Conservation (phyloP, 2,797 vertebrate species). For the Arctocebus calabarensis region DNA sequence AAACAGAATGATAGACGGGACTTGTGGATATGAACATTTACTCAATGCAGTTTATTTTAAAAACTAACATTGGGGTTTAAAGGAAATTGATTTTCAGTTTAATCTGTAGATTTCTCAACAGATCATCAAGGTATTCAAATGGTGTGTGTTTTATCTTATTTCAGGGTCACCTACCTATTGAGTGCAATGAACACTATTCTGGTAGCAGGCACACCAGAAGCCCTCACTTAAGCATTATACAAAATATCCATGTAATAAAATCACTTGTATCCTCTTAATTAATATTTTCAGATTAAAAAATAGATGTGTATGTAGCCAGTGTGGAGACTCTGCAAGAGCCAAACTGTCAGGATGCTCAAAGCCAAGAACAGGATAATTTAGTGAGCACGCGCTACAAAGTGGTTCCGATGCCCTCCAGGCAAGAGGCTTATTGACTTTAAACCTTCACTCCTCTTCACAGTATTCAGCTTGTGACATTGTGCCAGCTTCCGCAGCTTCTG, state of each 20-base stretch:
- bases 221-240: background rate
- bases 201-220: background rate
- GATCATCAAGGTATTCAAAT: background rate
- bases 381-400: conserved; percentile 48
- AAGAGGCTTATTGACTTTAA: conserved; percentile 30
- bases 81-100: conserved; percentile 19
- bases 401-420: conserved; percentile 2
- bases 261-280: background rate
- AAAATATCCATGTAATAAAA: background rate
- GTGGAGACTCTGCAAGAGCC: background rate
- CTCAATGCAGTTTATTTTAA: background rate
- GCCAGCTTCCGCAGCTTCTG: conserved; percentile 71
- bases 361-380: background rate
- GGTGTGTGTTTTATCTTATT: background rate
- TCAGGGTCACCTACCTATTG: background rate
- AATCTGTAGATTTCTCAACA: background rate
- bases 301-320: background rate
- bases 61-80: background rate
- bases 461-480: conserved; percentile 57
- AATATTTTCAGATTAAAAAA: background rate
- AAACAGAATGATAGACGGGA: background rate
- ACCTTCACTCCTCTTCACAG: conserved; percentile 30
- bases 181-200: background rate
- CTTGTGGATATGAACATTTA: background rate
- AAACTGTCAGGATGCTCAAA: background rate